Conservation (phyloP, 1,140 invertebrate species). For the Adoxophyes honmai region DNA sequence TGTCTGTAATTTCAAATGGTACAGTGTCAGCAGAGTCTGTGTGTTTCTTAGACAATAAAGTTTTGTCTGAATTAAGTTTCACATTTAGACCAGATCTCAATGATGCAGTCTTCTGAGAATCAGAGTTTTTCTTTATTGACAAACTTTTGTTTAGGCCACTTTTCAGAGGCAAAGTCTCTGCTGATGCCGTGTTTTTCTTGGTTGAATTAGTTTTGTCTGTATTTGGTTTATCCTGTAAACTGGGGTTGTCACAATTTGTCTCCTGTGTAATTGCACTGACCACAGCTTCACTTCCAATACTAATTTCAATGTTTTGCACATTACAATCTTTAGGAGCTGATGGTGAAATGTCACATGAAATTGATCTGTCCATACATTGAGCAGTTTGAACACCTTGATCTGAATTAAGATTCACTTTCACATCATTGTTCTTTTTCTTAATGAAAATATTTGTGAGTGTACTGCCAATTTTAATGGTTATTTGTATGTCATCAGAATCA, state of each 20-base stretch:
- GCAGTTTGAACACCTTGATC: slow-evolving; percentile 54
- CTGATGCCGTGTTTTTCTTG: no score
- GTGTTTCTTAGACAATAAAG: slow-evolving; percentile 48
- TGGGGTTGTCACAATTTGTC: neutral
- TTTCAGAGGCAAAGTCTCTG: no score
- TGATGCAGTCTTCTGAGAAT: neutral
- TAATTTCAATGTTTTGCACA: slow-evolving; percentile 20
- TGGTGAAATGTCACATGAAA: neutral
- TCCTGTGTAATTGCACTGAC: slow-evolving; percentile 3
- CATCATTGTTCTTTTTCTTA: slow-evolving; percentile 54
- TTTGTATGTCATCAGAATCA: slow-evolving; percentile 54
- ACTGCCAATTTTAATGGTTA: slow-evolving; percentile 60
- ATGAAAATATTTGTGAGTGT: slow-evolving; percentile 58
- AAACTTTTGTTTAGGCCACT: no score
- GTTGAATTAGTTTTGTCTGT: no score
- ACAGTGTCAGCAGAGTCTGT: slow-evolving; percentile 59
- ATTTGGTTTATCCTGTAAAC: neutral
- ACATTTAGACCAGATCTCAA: neutral
- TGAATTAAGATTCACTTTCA: slow-evolving; percentile 46
- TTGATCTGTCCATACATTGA: neutral
- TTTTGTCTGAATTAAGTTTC: slow-evolving; percentile 24
- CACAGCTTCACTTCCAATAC: slow-evolving; percentile 2
- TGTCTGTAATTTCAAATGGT: slow-evolving; percentile 55
- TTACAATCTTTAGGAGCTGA: slow-evolving; percentile 1
- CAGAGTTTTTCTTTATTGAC: no score